phyloP scores from a whole-genome alignment of 2,888 invertebrate genomes.

The Oscheius sp. region DNA sequence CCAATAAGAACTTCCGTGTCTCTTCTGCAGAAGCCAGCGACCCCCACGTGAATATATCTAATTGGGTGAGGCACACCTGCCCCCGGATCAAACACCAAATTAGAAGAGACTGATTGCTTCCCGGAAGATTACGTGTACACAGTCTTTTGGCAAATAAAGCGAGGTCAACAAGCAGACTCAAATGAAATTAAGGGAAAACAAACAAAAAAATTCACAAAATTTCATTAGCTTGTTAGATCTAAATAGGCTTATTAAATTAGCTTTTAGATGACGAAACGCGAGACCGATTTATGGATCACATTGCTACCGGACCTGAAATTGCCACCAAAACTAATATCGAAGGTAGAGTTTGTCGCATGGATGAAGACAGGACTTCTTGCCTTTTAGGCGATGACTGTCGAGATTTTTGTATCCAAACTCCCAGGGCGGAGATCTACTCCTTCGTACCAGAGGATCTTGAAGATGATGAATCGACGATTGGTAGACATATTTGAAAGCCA shows the following conservation, averaged over 20 bases:
- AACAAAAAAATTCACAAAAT: not conserved
- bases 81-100: no score
- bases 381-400: constrained; percentile 29
- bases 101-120: no score
- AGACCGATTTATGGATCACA: constrained; percentile 33
- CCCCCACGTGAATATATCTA: no score
- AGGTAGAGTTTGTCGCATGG: not conserved
- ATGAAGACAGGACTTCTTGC: no score
- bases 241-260: not conserved
- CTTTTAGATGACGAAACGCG: constrained; percentile 30
- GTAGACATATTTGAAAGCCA: not conserved
- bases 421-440: constrained; percentile 33
- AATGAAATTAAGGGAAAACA: no score
- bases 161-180: no score
- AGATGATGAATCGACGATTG: constrained; percentile 33
- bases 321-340: constrained; percentile 13
- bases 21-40: no score
- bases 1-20: no score
- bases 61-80: no score
- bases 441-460: constrained; percentile 31
- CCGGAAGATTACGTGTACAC: no score
- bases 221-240: not conserved
- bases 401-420: constrained; percentile 24
- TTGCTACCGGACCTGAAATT: constrained; percentile 26
- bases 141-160: no score